These are phyloP conservation scores for Bombus confusus DNA, from an alignment of 1,140 invertebrate genomes.

Conservation along the genomic window DNA sequence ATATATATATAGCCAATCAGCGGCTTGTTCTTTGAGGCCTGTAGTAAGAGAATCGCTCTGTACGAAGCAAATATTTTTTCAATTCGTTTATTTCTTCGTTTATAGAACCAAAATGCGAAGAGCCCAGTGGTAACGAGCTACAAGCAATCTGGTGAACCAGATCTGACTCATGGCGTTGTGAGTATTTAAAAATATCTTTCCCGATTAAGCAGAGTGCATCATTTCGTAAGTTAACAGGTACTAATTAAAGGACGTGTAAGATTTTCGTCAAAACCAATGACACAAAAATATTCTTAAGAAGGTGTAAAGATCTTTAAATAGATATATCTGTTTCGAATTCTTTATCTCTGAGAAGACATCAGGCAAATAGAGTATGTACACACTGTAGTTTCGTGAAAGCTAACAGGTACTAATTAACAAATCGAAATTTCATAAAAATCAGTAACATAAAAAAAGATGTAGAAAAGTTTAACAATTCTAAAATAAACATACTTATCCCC, in stretches of 20 bases:
- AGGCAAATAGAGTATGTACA: neutral
- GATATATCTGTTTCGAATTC: neutral
- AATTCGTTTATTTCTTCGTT: neutral
- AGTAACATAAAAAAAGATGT: neutral
- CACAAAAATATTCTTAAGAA: neutral
- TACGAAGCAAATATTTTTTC: neutral
- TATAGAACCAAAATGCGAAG: conserved; percentile 66
- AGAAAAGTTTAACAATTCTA: neutral
- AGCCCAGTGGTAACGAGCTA: conserved; percentile 70
- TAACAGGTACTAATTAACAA: neutral
- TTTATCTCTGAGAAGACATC: neutral
- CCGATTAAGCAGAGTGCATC: neutral
- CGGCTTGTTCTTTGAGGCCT: too few species aligned
- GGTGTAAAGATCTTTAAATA: neutral
- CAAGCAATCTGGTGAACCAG: conserved; percentile 68
- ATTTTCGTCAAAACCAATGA: neutral
- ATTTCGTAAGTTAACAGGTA: neutral
- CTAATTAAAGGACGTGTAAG: neutral
- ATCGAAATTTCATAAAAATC: neutral
- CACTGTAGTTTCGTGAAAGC: too few species aligned
- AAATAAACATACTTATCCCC: neutral
- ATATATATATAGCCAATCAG: too few species aligned
- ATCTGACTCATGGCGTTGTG: conserved; percentile 66
- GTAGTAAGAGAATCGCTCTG: too few species aligned
- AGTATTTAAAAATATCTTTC: conserved; percentile 41